Evolutionary conservation across 2,888 invertebrate species (phyloP).

Genomic region (Hyposoter didymator): DNA sequence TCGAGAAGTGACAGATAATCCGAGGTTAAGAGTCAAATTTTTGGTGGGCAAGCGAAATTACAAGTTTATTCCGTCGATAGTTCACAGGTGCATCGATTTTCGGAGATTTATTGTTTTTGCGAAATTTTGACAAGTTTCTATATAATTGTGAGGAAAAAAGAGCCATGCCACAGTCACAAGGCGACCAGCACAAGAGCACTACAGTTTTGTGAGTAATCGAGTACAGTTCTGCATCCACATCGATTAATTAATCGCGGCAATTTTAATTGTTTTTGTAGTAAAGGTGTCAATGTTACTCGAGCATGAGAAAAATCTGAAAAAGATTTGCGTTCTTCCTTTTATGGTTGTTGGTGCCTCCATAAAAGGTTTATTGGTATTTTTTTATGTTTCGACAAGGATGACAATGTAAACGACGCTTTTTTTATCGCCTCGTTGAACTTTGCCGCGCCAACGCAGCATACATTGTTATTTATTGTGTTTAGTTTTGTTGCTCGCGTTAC

Average conservation of each 20-base stretch:
- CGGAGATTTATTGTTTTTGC: not conserved
- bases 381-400: constrained; percentile 7
- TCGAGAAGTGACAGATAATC: constrained; percentile 39
- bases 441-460: constrained; percentile 13
- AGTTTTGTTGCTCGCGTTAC: constrained; percentile 22
- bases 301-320: not conserved
- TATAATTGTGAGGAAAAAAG: not conserved
- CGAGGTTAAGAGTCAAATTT: constrained; percentile 38
- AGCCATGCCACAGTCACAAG: constrained; percentile 46
- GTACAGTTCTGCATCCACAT: not conserved
- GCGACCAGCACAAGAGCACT: constrained; percentile 19
- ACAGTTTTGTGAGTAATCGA: constrained; percentile 52
- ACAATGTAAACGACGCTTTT: constrained; percentile 27
- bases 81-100: not conserved
- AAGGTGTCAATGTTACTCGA: not conserved
- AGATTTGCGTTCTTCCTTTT: not conserved
- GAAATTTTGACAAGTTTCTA: not conserved
- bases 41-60: constrained; percentile 36
- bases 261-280: not conserved
- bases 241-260: not conserved
- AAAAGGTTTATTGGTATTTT: constrained; percentile 24
- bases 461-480: constrained; percentile 56
- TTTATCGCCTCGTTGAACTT: constrained; percentile 28
- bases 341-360: constrained; percentile 9
- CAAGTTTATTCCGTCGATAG: constrained; percentile 17